A percentile compares a stretch with the other conserved stretches of the same genome.
phyloP scores from a whole-genome alignment of 2,113 vertebrate species.

The Lampris megalopsis region DNA sequence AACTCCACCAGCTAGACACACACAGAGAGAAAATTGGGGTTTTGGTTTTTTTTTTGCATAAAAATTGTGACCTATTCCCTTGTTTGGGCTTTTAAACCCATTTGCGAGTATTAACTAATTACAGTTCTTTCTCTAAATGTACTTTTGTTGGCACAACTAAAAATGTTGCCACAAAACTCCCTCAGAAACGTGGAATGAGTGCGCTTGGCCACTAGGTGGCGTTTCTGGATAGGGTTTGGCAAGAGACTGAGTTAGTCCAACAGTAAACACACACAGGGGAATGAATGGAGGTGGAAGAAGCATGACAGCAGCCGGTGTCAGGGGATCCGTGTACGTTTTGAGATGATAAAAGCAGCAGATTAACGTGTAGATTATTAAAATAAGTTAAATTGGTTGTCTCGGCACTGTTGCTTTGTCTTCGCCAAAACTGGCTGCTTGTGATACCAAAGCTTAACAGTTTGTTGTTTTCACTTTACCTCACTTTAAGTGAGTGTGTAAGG shows the following conservation, averaged over 20 bases:
- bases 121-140: neutral
- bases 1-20: too few species aligned
- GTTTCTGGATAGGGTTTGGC: slow-evolving; percentile 4
- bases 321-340: neutral
- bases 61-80: too few species aligned
- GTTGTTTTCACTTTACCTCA: too few species aligned
- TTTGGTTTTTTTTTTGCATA: too few species aligned
- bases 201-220: slow-evolving; percentile 33
- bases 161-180: neutral
- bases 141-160: neutral
- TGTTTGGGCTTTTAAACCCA: too few species aligned
- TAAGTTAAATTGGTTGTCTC: neutral
- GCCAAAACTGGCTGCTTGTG: too few species aligned
- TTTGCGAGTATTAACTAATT: neutral
- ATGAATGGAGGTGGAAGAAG: neutral
- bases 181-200: neutral
- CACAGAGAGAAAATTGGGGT: too few species aligned
- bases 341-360: too few species aligned
- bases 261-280: slow-evolving; percentile 3
- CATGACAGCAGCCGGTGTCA: slow-evolving; percentile 51
- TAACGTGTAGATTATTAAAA: too few species aligned
- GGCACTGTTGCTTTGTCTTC: too few species aligned
- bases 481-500: too few species aligned
- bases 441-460: too few species aligned
- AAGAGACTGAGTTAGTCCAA: slow-evolving; percentile 30